Base-by-base conservation (phyloP, 2,797 vertebrate genomes). In the Limosa lapponica region DNA sequence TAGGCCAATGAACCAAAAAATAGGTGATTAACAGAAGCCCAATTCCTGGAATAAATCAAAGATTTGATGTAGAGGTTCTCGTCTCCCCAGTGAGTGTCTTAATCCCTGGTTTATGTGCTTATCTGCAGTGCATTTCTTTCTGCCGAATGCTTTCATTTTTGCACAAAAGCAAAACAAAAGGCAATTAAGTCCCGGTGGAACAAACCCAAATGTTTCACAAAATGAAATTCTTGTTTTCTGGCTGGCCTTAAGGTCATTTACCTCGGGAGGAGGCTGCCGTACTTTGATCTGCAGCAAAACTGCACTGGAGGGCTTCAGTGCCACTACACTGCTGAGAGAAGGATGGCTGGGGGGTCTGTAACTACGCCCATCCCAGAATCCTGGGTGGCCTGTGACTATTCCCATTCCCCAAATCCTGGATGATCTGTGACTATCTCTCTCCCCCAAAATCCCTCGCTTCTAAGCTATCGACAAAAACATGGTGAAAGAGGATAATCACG, bases 11-110 rank as follows among this genome's bases (percentile, higher is more conserved):
- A 91, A 89, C 84, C 61, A 85, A 91, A 85, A 91, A 85, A 81
- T 46, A 94, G 59, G 84, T 94, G 93, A 89, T 94, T 91, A 91
- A 88, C 64, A 81, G 85, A 77, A 72, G 75, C 37, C 64, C 34
- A 64, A 6, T 82, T 89, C 77, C 77, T 78, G 39, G 77, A 89
- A 89, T 92, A 94, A 94, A 89, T 89, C 82, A 94, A 77, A 82
- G 77, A 82, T 82, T 86, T 85, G 44, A 69, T 78, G 89, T 37
- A 52, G 66, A 89, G 39, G 75, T 73, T 92, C 66, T 89, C 2
- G 1, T 64, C 49, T 94, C 89, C 89, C 82, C 65, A 34, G 81
- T 0, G 81, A 77, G 66, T 51, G 55, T 52, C 61, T 86, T 89
- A 73, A 82, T 89, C 86, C 75, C 77, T 86, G 89, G 75, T 72